phyloP scores from a whole-genome alignment of 2,113 vertebrate genomes.

The Tragelaphus strepsiceros region DNA sequence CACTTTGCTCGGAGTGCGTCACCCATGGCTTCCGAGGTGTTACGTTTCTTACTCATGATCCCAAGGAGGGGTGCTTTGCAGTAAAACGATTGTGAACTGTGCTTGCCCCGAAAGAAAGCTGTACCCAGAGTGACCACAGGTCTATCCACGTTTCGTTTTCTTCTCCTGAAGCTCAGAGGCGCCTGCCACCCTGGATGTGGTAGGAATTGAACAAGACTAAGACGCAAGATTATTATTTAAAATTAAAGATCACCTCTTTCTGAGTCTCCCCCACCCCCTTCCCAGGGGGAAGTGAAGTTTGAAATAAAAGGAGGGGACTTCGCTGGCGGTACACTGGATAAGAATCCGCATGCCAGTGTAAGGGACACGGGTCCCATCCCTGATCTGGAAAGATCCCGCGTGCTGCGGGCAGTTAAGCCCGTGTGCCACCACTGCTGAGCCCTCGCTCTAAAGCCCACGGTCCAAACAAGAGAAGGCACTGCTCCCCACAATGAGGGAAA shows the following conservation, averaged over 20 bases:
- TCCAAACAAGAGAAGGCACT: background rate
- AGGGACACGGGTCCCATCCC: background rate
- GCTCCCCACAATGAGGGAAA: background rate
- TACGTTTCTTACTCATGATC: background rate
- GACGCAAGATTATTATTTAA: background rate
- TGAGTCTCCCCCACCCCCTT: background rate
- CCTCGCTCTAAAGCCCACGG: background rate
- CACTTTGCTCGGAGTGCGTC: background rate
- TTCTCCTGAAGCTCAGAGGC: background rate
- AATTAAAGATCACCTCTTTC: background rate
- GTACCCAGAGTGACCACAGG: background rate
- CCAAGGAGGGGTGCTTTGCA: background rate
- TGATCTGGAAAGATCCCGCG: background rate
- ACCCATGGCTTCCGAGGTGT: background rate
- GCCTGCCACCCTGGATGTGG: background rate
- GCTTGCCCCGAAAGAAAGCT: background rate
- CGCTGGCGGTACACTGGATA: background rate
- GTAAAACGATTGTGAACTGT: background rate
- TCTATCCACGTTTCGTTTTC: background rate
- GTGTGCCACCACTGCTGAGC: rapidly evolving
- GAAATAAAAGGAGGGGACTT: background rate
- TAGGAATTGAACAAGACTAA: background rate
- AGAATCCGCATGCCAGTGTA: background rate
- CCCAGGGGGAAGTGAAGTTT: background rate
- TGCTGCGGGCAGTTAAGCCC: background rate